Conservation (phyloP, 2,113 vertebrate species). For the Nesogale talazaci region DNA sequence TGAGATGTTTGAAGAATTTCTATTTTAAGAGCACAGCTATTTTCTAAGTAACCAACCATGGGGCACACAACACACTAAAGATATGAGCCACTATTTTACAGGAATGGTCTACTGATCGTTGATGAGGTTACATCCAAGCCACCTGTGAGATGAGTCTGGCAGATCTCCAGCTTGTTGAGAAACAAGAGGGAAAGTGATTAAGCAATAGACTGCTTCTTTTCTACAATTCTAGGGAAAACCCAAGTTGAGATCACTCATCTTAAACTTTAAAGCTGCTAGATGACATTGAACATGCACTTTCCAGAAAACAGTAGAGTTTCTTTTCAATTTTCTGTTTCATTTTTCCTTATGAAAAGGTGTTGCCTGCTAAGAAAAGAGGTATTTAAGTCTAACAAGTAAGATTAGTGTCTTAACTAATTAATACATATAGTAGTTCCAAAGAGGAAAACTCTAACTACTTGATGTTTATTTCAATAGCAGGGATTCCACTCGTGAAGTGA, state of each 20-base stretch:
- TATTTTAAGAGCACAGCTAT: neutral
- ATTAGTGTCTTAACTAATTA: neutral
- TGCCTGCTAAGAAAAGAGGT: neutral
- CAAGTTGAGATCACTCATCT: neutral
- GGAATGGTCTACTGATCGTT: neutral
- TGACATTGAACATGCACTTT: neutral
- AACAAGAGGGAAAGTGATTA: neutral
- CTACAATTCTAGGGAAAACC: neutral
- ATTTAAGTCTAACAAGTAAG: neutral
- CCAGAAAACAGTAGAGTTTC: neutral
- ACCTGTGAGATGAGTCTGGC: neutral
- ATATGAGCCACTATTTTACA: neutral
- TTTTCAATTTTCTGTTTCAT: too few species aligned
- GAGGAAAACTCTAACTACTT: neutral
- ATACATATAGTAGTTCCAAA: neutral
- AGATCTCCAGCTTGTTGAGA: neutral
- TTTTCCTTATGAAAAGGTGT: neutral
- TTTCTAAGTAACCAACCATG: neutral
- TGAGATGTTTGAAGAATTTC: neutral
- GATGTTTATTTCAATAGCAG: neutral
- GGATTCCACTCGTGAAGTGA: neutral
- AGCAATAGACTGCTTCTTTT: neutral
- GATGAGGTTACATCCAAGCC: neutral
- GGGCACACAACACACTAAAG: neutral
- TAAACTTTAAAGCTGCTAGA: neutral